These are phyloP conservation scores for Thamnophis sirtalis DNA, from an alignment of 2,113 vertebrate species.

Conservation along the genomic window DNA sequence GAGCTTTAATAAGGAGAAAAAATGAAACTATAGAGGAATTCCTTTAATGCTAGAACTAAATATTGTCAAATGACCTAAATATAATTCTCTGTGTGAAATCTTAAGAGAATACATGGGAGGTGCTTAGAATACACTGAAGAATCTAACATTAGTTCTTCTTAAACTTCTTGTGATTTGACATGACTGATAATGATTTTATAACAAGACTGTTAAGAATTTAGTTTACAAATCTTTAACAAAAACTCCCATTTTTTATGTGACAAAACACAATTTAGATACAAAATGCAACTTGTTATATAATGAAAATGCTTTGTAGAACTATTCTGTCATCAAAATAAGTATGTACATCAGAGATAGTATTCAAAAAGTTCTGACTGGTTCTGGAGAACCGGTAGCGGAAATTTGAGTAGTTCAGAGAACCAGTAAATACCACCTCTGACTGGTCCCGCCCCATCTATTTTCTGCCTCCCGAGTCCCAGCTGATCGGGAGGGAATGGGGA, in stretches of 20 bases:
- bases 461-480: too few species aligned
- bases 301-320: background rate
- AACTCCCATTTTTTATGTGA: conserved; percentile 4
- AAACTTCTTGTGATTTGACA: conserved; percentile 2
- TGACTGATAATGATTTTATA: background rate
- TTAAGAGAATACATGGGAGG: conserved; percentile 16
- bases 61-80: conserved; percentile 15
- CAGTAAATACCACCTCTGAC: too few species aligned
- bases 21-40: conserved; percentile 13
- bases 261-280: background rate
- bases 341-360: background rate
- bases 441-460: too few species aligned
- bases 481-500: too few species aligned
- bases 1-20: conserved; percentile 6
- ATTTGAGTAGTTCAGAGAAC: too few species aligned
- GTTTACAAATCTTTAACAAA: conserved; percentile 17
- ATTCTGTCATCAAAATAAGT: background rate
- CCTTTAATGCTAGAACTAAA: conserved; percentile 26
- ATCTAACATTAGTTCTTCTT: conserved; percentile 18
- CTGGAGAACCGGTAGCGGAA: too few species aligned
- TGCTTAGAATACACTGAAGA: conserved; percentile 16
- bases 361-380: too few species aligned
- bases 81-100: conserved; percentile 13
- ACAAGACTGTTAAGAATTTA: conserved; percentile 13
- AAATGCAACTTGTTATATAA: background rate